Evolutionary conservation across 2,888 invertebrate species (phyloP), one percentile per base, ranked within the genome.

Genomic region (Pandemis cinnamomeana): DNA sequence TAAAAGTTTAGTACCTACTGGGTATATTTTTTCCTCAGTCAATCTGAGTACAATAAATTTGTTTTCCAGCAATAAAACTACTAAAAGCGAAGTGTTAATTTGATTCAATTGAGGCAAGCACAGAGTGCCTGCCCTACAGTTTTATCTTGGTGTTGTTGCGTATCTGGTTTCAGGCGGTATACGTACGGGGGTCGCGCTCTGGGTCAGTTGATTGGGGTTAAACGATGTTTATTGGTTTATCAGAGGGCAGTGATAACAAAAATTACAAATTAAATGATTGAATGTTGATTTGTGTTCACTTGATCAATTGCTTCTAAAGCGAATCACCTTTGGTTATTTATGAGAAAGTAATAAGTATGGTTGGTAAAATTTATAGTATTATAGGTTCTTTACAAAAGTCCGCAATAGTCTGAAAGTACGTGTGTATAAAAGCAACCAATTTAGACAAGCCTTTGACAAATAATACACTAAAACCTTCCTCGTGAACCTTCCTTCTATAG

Each of bases 151-250:
- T 36, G 27, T n/a, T 61, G 61, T 44, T 58, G 20, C 13, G 7
- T 48, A 27, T 58, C 72, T 63, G 68, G 72, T 69, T 51, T 11
- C 5, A 36, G 44, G 55, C 62, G 10, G 72, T 64, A 36, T 15
- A 15, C 20, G 58, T 36, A 20, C 41, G 48, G 36, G 46, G 36
- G 27, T 41, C 46, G 20, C 8, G 68, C 11, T 58, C 36, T 7
- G 41, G 63, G 72, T 27, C 55, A 41, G 67, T 41, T 61, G 27
- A 68, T 58, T 62, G 67, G 51, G 68, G 72, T 69, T 63, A 69
- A 72, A 48, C 63, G 41, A 27, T 58, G 67, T 58, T n/a, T 7
- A 67, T 67, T 67, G 51, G 58, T 68, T 58, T 58, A 68, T 68
- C 68, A 42, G 7, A 36, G 44, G n/a, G 55, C 27, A n/a, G 51